Conservation (phyloP, 1,140 invertebrate species). For the Lepidostoma basale region DNA sequence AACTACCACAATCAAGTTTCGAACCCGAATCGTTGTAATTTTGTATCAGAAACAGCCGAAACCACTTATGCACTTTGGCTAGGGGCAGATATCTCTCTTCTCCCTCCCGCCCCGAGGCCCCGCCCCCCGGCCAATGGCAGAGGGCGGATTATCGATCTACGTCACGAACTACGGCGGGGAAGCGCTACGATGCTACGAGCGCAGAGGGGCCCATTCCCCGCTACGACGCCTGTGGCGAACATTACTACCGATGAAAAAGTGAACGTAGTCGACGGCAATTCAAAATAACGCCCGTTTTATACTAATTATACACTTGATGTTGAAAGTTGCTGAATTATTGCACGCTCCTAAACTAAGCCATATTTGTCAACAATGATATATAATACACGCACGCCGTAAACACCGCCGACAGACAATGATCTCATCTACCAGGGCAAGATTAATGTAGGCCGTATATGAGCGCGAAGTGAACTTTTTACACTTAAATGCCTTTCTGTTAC, state of each 20-base stretch:
- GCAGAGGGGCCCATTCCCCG: conserved; percentile 23
- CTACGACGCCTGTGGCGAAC: conserved; percentile 22
- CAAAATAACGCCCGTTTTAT: background rate
- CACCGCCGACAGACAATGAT: no score
- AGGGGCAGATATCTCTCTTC: background rate
- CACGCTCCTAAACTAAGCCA: no score
- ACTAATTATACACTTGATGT: no score
- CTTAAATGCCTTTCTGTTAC: no score
- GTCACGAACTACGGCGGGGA: conserved; percentile 14
- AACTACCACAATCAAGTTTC: conserved; percentile 40
- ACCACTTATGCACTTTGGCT: conserved; percentile 29
- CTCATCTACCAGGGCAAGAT: no score
- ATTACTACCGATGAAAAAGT: conserved; percentile 13
- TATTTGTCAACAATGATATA: no score
- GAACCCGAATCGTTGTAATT: conserved; percentile 40
- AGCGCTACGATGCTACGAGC: conserved; percentile 10
- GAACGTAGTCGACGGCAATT: background rate
- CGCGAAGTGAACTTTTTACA: no score
- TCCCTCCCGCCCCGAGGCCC: conserved; percentile 23
- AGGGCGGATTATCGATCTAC: conserved; percentile 39
- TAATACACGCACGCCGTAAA: no score
- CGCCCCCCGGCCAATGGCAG: conserved; percentile 42
- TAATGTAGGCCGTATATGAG: no score
- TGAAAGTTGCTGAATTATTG: no score
- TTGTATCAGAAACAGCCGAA: conserved; percentile 40